phyloP scores from a whole-genome alignment of 2,113 vertebrate genomes.

The Apistogramma diplotaenia region DNA sequence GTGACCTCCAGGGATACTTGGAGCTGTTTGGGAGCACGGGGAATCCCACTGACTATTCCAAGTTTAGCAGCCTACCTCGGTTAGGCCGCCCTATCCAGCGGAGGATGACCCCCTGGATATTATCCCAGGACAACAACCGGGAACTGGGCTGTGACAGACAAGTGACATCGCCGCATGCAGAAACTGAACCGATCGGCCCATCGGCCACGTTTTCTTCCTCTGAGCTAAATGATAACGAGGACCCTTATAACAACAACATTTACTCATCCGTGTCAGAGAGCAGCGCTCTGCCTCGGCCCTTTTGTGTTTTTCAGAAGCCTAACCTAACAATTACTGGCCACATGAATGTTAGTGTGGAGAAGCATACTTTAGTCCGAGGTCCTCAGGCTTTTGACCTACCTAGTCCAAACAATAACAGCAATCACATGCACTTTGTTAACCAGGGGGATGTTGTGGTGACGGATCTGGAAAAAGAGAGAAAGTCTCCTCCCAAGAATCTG shows the following conservation, averaged over 20 bases:
- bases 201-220: conserved; percentile 63
- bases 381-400: conserved; percentile 78
- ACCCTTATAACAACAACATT: conserved; percentile 43
- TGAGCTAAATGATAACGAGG: conserved; percentile 43
- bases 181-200: conserved; percentile 70
- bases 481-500: conserved; percentile 51
- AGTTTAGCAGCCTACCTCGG: conserved; percentile 88
- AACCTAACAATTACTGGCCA: conserved; percentile 56
- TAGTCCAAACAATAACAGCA: conserved; percentile 72
- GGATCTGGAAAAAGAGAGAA: conserved; percentile 67
- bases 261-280: conserved; percentile 67
- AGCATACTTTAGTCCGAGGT: conserved; percentile 81
- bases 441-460: conserved; percentile 63
- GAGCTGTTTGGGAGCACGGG: conserved; percentile 75
- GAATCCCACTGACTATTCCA: conserved; percentile 72
- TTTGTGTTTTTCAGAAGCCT: conserved; percentile 58
- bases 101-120: conserved; percentile 74
- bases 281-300: conserved; percentile 43
- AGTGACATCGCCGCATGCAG: conserved; percentile 52
- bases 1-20: conserved; percentile 86
- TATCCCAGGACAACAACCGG: conserved; percentile 70
- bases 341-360: conserved; percentile 81
- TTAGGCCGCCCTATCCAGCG: conserved; percentile 72
- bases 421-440: conserved; percentile 63
- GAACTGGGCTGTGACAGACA: conserved; percentile 67